A percentile compares a stretch with the other conserved stretches of the same genome.
These are phyloP conservation scores for Rhinopomastus cyanomelas DNA, from an alignment of 2,113 vertebrate species.

Conservation along the genomic window DNA sequence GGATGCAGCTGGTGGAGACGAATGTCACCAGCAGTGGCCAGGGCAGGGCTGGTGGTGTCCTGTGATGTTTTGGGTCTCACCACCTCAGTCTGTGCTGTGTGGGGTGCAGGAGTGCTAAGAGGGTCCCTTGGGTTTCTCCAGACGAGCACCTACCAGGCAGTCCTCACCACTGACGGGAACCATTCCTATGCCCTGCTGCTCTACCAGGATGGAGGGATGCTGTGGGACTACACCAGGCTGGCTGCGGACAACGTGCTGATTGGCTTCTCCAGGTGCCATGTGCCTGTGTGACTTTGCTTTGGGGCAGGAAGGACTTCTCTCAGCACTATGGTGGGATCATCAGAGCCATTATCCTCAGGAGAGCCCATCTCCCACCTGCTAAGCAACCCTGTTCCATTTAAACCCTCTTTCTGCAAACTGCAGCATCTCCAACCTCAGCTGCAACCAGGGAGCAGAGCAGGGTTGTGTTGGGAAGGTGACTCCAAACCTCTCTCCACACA, in stretches of 20 bases:
- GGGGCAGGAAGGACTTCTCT: background rate
- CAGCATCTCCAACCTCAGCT: background rate
- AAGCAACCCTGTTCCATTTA: background rate
- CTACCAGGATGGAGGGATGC: slow-evolving; percentile 7
- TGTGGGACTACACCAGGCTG: slow-evolving; percentile 20
- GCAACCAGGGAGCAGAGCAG: background rate
- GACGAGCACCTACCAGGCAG: slow-evolving; percentile 29
- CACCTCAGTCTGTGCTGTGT: fast-evolving
- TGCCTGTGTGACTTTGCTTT: fast-evolving
- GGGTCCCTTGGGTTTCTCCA: background rate
- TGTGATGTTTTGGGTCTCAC: fast-evolving
- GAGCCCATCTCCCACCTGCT: background rate
- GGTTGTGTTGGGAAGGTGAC: background rate
- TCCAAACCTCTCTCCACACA: slow-evolving; percentile 30
- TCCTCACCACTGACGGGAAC: slow-evolving; percentile 28
- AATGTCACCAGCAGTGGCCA: background rate
- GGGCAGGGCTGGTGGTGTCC: background rate
- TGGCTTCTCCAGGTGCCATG: slow-evolving; percentile 50
- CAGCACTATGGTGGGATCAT: background rate
- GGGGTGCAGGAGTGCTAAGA: background rate
- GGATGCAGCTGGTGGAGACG: background rate
- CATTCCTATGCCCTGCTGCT: slow-evolving; percentile 29
- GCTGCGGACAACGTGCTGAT: background rate
- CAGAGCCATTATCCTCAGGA: fast-evolving
- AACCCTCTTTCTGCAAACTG: background rate